Percentiles rank a stretch among this genome's conserved stretches.
Evolutionary conservation across 2,113 vertebrate species (phyloP).

Genomic region (Syngnathus typhle): DNA sequence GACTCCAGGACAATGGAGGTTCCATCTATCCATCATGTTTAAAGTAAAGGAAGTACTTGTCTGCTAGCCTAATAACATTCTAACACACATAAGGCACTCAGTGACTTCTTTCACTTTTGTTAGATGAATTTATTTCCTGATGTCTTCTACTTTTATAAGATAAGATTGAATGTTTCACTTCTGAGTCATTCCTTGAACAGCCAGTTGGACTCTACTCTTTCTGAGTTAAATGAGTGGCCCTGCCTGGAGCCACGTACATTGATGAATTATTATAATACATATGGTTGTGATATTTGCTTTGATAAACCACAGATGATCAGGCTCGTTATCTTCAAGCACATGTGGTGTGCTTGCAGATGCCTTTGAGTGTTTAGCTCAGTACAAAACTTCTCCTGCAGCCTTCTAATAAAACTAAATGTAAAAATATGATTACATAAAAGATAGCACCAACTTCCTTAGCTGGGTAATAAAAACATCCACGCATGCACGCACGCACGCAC

Average conservation of each 20-base stretch:
- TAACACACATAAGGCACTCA: not conserved
- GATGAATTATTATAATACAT: conserved; percentile 47
- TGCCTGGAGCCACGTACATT: conserved; percentile 9
- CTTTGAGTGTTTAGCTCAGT: conserved; percentile 55
- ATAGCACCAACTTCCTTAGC: too few species aligned
- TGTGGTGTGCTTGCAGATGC: conserved; percentile 19
- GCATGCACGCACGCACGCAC: too few species aligned
- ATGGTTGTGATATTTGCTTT: conserved; percentile 40
- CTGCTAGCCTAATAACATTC: not conserved
- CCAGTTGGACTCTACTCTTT: conserved; percentile 9
- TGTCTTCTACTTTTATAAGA: not conserved
- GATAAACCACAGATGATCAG: conserved; percentile 40
- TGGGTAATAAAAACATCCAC: too few species aligned
- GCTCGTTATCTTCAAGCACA: conserved; percentile 22
- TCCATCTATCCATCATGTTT: too few species aligned
- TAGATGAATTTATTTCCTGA: not conserved
- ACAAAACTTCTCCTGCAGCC: not conserved
- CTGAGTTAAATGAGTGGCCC: not conserved
- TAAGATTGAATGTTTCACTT: not conserved
- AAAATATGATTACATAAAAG: not conserved
- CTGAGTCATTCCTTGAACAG: conserved; percentile 11
- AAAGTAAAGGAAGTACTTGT: not conserved
- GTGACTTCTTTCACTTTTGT: not conserved
- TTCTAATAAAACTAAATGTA: not conserved
- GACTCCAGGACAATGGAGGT: not conserved